These are phyloP conservation scores for Cephus sareptanus DNA, from an alignment of 2,888 invertebrate species.

Conservation along the genomic window DNA sequence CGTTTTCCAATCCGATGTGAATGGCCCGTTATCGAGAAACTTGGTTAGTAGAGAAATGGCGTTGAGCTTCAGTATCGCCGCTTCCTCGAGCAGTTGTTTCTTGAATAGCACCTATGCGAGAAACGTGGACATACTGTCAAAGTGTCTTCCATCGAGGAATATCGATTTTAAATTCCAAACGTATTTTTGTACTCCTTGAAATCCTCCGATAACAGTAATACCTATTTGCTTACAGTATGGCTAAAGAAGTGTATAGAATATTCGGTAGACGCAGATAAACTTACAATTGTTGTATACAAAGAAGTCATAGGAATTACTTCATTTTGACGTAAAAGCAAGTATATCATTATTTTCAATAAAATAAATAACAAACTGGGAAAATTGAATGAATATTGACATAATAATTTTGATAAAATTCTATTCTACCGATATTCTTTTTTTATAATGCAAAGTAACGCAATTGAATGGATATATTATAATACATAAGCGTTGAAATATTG, in stretches of 20 bases:
- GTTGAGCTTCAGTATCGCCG: conserved; percentile 78
- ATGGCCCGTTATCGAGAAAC: conserved; percentile 77
- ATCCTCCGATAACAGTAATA: background rate
- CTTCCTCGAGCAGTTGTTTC: conserved; percentile 76
- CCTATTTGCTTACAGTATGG: background rate
- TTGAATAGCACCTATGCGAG: conserved; percentile 73
- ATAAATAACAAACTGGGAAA: background rate
- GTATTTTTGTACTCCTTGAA: background rate
- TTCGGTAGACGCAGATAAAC: background rate
- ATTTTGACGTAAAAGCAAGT: background rate
- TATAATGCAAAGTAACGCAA: no score
- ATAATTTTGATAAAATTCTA: no score
- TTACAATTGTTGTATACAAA: background rate
- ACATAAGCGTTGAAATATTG: no score
- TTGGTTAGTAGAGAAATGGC: conserved; percentile 76
- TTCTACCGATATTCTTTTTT: no score
- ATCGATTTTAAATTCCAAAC: background rate
- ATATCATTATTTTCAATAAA: background rate
- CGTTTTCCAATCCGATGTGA: conserved; percentile 69
- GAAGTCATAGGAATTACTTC: background rate
- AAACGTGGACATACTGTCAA: conserved; percentile 25
- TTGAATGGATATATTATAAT: no score
- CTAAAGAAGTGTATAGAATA: background rate
- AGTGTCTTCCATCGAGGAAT: background rate
- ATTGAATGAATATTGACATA: background rate